Base-by-base conservation (phyloP, 2,888 invertebrate species). In the Pammene aurita region DNA sequence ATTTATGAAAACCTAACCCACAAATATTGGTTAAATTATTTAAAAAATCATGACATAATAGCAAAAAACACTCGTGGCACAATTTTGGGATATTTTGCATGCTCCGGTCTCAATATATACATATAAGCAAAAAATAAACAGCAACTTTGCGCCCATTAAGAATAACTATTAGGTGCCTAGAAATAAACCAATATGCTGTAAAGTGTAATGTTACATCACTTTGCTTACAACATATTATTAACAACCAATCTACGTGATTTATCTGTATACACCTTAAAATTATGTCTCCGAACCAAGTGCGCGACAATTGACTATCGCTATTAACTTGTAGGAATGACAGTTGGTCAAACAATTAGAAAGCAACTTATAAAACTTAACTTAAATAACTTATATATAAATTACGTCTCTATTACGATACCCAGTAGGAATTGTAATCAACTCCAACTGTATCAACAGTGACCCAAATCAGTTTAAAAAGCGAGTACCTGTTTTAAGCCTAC, bases 261-360 rank as follows among this genome's bases (percentile, higher is more conserved):
- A 58, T 58, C 18, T 44, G 18, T n/a, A 13, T 58, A 26, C 26
- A 58, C 57, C 26, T 58, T 26, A 58, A 44, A 57, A 42, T 54
- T 57, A 58, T 58, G 42, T 58, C 42, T 62, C n/a, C 13, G 7
- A 48, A 11, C 61, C 42, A 18, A 42, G 26, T 26, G 34, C 11
- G 41, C 13, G 44, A 44, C 44, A 41, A 62, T 41, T 26, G 50
- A 26, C 41, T 18, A 10, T 16, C 16, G 62, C 52, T 26, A 26
- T 50, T 50, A 62, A 38, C 38, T 48, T n/a, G 14, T 9, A 11
- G 18, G 9, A 61, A 50, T 16, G 35, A 46, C 48, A 35, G 44
- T 34, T 14, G 13, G 4, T 35, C 7, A 34, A 7, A 10, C 18
- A 9, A n/a, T 16, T 38, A 62, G 61, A 62, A 62, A 62, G 54